Conservation (phyloP, 2,797 vertebrate genomes). For the Hipposideros larvatus region DNA sequence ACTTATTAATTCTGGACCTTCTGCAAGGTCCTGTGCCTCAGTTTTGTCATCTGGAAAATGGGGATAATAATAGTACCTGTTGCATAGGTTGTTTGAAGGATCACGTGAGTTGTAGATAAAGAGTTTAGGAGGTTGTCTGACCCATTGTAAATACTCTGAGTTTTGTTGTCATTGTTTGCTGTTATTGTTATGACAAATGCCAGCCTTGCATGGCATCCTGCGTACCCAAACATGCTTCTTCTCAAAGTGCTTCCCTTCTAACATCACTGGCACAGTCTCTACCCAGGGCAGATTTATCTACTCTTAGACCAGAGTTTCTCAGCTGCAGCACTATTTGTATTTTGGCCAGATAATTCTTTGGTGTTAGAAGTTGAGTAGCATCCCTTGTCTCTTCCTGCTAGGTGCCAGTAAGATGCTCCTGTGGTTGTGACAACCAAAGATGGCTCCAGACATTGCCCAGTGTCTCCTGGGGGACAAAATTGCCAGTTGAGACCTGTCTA, state of each 20-base stretch:
- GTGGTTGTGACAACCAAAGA: neutral
- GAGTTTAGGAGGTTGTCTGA: neutral
- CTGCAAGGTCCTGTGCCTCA: neutral
- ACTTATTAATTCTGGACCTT: neutral
- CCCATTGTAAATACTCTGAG: neutral
- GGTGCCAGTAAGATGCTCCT: neutral
- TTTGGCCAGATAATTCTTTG: neutral
- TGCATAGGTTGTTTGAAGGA: neutral
- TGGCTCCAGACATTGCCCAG: neutral
- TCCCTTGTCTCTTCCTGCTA: neutral
- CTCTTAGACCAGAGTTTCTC: neutral
- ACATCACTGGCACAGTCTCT: neutral
- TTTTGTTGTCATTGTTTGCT: neutral
- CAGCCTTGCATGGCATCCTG: neutral
- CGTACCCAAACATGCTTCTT: neutral
- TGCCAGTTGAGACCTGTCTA: no score
- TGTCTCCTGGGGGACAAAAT: neutral
- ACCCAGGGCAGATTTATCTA: neutral
- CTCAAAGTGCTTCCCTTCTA: neutral
- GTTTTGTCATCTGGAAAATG: slow-evolving; percentile 16
- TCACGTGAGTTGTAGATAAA: neutral
- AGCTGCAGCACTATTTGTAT: neutral
- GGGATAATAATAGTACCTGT: neutral
- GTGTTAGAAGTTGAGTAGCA: neutral
- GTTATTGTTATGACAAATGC: neutral